These are phyloP conservation scores for Sarotherodon lohbergeri DNA, from an alignment of 2,113 vertebrate genomes.

Conservation along the genomic window DNA sequence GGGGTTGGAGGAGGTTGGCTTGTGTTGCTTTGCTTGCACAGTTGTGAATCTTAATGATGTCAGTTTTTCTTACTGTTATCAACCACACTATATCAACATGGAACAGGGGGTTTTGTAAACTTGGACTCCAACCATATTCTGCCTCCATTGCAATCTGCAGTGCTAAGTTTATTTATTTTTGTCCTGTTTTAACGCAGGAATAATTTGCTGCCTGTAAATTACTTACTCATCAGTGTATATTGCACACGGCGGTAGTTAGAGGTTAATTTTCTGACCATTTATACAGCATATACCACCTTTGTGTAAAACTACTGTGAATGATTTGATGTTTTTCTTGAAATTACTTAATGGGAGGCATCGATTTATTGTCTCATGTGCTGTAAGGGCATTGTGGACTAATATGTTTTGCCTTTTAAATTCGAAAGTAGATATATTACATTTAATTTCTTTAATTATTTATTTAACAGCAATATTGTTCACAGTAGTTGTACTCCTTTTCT, in stretches of 20 bases:
- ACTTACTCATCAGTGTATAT: background rate
- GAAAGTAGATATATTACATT: background rate
- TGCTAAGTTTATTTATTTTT: conserved; percentile 5
- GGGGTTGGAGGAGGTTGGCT: conserved; percentile 43
- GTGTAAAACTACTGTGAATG: background rate
- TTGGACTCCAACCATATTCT: conserved; percentile 10
- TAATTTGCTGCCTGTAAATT: background rate
- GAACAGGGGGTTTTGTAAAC: conserved; percentile 1
- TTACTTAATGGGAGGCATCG: background rate
- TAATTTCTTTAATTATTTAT: background rate
- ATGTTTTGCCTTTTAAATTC: background rate
- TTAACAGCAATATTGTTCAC: background rate
- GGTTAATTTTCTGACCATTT: background rate
- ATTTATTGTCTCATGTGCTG: background rate
- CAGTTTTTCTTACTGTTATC: conserved; percentile 55
- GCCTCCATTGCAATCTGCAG: background rate
- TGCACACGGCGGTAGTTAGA: background rate
- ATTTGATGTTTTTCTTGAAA: background rate
- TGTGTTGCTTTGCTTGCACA: conserved; percentile 52
- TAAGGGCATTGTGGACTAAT: background rate
- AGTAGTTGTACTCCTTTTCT: background rate
- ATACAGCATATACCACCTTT: background rate
- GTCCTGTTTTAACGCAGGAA: background rate
- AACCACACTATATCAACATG: conserved; percentile 30
- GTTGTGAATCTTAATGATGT: conserved; percentile 65